Percentiles rank a stretch among this genome's conserved stretches.
Conservation (phyloP, 2,797 vertebrate genomes). For the Sebastes oblongus region DNA sequence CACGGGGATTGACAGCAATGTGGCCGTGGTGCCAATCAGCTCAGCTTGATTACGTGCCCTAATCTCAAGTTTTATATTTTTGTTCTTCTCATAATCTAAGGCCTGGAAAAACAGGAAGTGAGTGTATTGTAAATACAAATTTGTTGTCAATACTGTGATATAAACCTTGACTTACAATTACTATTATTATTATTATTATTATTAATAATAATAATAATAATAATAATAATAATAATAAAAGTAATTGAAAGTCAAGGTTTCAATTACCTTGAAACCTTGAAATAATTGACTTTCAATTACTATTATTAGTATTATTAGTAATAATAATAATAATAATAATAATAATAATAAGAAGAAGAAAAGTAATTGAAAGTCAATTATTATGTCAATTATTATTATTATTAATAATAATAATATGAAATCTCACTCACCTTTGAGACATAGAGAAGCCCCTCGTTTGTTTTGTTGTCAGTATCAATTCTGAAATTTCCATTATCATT, state of each 20-base stretch:
- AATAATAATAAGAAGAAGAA: no score
- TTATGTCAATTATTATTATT: not conserved
- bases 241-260: not conserved
- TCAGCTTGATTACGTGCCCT: slow-evolving; percentile 82
- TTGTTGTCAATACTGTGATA: not conserved
- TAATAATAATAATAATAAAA: no score
- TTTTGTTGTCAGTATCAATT: slow-evolving; percentile 85
- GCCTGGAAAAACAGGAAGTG: slow-evolving; percentile 68
- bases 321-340: not conserved
- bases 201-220: not conserved
- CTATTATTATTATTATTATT: not conserved
- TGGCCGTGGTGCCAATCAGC: slow-evolving; percentile 61
- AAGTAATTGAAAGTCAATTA: not conserved
- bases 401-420: not conserved
- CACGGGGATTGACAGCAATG: slow-evolving; percentile 78
- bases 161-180: no score
- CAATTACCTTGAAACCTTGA: no score
- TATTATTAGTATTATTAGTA: not conserved
- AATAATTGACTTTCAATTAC: no score
- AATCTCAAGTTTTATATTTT: slow-evolving; percentile 79
- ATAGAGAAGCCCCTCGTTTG: slow-evolving; percentile 87
- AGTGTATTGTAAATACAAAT: not conserved
- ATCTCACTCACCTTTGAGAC: slow-evolving; percentile 81
- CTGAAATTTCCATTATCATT: slow-evolving; percentile 87
- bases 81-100: slow-evolving; percentile 83